Conservation (phyloP, 2,888 invertebrate genomes). For the Orgyia antiqua region DNA sequence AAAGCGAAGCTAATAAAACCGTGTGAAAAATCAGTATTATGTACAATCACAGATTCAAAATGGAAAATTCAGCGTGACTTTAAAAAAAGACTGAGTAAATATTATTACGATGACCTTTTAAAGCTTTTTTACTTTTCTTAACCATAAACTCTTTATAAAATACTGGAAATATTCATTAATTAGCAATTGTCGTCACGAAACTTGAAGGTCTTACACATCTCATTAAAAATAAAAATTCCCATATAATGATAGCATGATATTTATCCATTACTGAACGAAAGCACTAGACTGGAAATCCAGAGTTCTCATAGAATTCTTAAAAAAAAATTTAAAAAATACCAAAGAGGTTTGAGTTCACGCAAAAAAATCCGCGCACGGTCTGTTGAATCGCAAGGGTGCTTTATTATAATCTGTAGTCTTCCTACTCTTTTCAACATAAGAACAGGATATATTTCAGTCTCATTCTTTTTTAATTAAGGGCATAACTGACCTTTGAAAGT, state of each 20-base stretch:
- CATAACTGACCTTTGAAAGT: constrained; percentile 61
- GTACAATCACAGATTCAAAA: too few species aligned
- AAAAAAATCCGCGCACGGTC: constrained; percentile 61
- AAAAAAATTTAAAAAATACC: constrained; percentile 26
- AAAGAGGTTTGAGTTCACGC: constrained; percentile 44
- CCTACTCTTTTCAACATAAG: constrained; percentile 34
- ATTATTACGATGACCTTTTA: too few species aligned
- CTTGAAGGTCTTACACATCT: constrained; percentile 1
- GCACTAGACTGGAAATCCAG: constrained; percentile 57
- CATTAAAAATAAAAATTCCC: constrained; percentile 12
- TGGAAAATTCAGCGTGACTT: background rate
- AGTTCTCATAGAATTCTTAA: constrained; percentile 46
- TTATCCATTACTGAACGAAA: constrained; percentile 29
- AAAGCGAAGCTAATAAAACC: too few species aligned
- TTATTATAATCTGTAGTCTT: constrained; percentile 50
- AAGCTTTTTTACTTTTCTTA: background rate
- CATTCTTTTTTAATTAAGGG: constrained; percentile 61
- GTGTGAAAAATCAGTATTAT: too few species aligned
- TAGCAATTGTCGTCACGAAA: constrained; percentile 8
- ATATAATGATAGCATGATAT: constrained; percentile 31
- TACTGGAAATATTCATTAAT: background rate
- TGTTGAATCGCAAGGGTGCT: constrained; percentile 55
- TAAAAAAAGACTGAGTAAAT: too few species aligned
- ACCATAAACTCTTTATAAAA: background rate
- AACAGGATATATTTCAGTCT: constrained; percentile 26